A percentile compares a stretch with the other conserved stretches of the same genome.
Evolutionary conservation across 2,797 vertebrate species (phyloP).

Genomic region (Staurois parvus): DNA sequence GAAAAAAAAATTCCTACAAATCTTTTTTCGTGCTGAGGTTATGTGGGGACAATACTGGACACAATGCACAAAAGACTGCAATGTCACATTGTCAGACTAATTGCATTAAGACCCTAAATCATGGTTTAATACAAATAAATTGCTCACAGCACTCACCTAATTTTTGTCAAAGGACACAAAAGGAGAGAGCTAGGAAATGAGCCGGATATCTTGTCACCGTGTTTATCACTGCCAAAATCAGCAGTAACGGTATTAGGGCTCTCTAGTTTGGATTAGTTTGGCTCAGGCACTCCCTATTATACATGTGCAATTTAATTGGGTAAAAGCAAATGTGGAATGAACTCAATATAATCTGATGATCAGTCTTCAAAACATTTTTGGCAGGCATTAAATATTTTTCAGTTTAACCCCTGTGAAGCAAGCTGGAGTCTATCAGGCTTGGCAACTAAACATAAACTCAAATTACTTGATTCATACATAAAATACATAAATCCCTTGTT

Average conservation of each 20-base stretch:
- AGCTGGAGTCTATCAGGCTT: neutral
- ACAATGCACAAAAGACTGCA: neutral
- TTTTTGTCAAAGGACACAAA: neutral
- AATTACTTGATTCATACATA: neutral
- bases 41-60: neutral
- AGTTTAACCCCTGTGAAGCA: neutral
- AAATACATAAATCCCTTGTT: neutral
- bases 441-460: no score
- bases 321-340: slow-evolving; percentile 7
- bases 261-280: neutral
- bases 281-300: neutral
- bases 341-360: neutral
- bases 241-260: neutral
- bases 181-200: neutral
- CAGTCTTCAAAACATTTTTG: slow-evolving; percentile 1
- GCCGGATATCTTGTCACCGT: neutral
- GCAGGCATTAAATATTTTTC: neutral
- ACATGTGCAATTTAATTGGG: slow-evolving; percentile 1
- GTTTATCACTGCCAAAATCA: neutral
- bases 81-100: slow-evolving; percentile 27
- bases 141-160: neutral
- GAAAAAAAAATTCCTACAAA: no score
- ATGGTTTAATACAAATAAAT: neutral
- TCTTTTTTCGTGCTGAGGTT: neutral
- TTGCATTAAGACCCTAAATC: slow-evolving; percentile 1